phyloP scores from a whole-genome alignment of 92 coral and sea anemone species.

The Porites evermanni region DNA sequence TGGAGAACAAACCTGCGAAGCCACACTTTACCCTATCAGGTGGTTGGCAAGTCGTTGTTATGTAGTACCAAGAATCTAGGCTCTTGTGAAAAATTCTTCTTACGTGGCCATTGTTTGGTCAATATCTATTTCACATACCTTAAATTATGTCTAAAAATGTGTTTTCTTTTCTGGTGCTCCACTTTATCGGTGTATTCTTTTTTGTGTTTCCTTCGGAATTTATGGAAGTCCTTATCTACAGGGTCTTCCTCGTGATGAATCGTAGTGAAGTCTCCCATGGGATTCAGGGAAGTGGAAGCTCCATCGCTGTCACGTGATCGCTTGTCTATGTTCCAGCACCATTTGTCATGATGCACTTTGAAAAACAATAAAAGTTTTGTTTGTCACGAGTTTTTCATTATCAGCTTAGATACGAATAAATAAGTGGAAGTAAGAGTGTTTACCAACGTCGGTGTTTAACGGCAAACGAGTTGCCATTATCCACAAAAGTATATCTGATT shows the following conservation, averaged over 20 bases:
- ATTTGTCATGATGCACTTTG: slow-evolving; percentile 80
- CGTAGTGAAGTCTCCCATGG: slow-evolving; percentile 88
- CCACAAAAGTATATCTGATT: too few species aligned
- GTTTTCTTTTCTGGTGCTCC: slow-evolving; percentile 88
- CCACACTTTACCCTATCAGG: too few species aligned
- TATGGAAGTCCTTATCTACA: slow-evolving; percentile 76
- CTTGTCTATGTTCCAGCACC: slow-evolving; percentile 92
- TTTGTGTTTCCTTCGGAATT: slow-evolving; percentile 73
- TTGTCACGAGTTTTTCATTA: background rate
- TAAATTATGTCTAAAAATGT: slow-evolving; percentile 92
- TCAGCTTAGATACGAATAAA: background rate
- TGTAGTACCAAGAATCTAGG: background rate
- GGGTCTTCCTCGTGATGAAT: slow-evolving; percentile 80
- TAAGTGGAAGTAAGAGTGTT: too few species aligned
- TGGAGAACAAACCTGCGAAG: too few species aligned
- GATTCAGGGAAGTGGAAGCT: slow-evolving; percentile 72
- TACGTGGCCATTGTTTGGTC: too few species aligned
- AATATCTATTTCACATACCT: slow-evolving; percentile 61
- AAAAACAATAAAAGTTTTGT: background rate
- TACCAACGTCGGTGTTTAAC: too few species aligned
- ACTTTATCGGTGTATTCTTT: slow-evolving; percentile 67
- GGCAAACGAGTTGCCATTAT: too few species aligned
- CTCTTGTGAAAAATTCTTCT: too few species aligned
- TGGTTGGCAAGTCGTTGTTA: background rate
- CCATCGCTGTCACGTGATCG: slow-evolving; percentile 64